Percentiles rank a stretch among this genome's conserved stretches.
These are phyloP conservation scores for Engystomops pustulosus DNA, from an alignment of 2,113 vertebrate species.

Conservation along the genomic window DNA sequence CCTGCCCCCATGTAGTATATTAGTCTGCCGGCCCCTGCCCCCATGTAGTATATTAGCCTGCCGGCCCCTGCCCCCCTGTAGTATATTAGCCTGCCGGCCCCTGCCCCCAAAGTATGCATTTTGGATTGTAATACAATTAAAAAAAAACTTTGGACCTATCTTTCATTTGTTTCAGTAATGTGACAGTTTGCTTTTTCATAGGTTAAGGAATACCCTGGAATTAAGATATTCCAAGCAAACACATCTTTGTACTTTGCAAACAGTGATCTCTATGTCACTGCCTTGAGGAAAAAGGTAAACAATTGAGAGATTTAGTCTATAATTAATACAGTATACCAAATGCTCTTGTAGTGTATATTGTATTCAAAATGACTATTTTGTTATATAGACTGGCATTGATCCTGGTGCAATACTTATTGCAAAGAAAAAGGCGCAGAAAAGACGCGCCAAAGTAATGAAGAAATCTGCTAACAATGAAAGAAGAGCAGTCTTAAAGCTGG, in stretches of 20 bases:
- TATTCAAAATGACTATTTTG: background rate
- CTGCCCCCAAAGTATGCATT: no score
- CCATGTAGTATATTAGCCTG: no score
- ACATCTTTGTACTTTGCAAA: conserved; percentile 96
- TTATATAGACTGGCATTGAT: conserved; percentile 84
- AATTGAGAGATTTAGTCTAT: background rate
- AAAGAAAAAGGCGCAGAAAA: conserved; percentile 74
- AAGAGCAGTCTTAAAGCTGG: conserved; percentile 72
- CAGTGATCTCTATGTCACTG: conserved; percentile 85
- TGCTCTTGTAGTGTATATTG: background rate
- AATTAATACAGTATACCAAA: background rate
- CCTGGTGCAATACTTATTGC: conserved; percentile 76
- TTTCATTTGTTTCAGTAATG: background rate
- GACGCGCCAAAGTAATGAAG: conserved; percentile 71
- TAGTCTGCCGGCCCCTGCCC: no score
- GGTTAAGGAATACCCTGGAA: conserved; percentile 86
- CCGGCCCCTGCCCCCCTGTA: no score
- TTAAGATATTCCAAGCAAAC: conserved; percentile 97
- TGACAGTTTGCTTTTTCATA: conserved; percentile 53
- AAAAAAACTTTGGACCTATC: no score
- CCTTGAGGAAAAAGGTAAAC: conserved; percentile 89
- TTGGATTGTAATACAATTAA: no score
- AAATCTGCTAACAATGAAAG: conserved; percentile 65
- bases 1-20: no score
- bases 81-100: no score